These are phyloP conservation scores for Nowickia ferox DNA, from an alignment of 2,888 invertebrate genomes.

Conservation along the genomic window DNA sequence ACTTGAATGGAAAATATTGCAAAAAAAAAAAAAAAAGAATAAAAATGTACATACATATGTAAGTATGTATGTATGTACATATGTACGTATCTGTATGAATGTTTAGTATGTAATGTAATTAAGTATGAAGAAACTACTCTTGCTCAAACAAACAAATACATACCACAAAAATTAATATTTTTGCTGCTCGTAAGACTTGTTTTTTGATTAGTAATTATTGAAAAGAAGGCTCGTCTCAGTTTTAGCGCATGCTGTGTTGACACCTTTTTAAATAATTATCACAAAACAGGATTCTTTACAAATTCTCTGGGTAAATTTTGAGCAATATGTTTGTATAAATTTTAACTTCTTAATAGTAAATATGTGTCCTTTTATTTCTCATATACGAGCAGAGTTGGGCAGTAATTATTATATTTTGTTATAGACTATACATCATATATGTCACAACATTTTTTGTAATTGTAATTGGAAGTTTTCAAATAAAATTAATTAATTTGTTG, in stretches of 20 bases:
- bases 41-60: neutral
- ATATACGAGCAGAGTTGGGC: no score
- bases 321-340: no score
- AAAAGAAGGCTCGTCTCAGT: slow-evolving; percentile 68
- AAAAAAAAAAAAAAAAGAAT: neutral
- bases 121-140: neutral
- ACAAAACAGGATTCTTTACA: neutral
- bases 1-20: neutral
- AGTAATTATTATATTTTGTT: no score
- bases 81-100: neutral
- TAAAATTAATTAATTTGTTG: neutral
- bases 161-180: neutral
- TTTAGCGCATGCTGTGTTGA: slow-evolving; percentile 21
- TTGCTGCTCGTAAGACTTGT: slow-evolving; percentile 64
- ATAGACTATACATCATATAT: no score
- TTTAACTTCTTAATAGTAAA: no score
- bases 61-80: neutral
- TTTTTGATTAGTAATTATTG: slow-evolving; percentile 45
- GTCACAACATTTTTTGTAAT: no score
- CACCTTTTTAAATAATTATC: neutral
- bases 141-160: no score
- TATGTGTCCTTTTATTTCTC: no score
- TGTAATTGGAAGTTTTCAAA: no score
- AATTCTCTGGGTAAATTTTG: no score
- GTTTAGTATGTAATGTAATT: neutral